Evolutionary conservation across 1,140 invertebrate species (phyloP).

Genomic region (Propsilocerus akamusi): DNA sequence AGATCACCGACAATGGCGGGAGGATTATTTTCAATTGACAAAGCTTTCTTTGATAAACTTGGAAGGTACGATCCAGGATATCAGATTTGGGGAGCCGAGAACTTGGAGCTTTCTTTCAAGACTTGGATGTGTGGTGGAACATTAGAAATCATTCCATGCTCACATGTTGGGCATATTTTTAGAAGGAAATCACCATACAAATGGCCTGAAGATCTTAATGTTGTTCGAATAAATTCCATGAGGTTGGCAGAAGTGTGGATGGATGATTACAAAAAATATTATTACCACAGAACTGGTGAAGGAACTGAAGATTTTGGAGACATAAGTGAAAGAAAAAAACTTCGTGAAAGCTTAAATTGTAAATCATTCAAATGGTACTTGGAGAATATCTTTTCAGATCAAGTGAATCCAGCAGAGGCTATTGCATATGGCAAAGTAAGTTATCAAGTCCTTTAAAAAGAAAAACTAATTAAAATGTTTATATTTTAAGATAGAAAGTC

Average conservation of each 20-base stretch:
- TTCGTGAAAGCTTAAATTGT: conserved; percentile 66
- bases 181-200: conserved; percentile 78
- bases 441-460: conserved; percentile 1
- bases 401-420: conserved; percentile 91
- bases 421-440: conserved; percentile 89
- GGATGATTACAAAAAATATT: conserved; percentile 96
- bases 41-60: conserved; percentile 76
- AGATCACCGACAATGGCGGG: conserved; percentile 88
- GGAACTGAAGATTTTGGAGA: conserved; percentile 94
- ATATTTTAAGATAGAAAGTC: too few relatives aligned
- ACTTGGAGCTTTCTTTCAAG: conserved; percentile 94
- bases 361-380: conserved; percentile 97
- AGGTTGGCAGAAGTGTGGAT: conserved; percentile 80
- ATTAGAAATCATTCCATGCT: conserved; percentile 94
- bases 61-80: conserved; percentile 97
- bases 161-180: conserved; percentile 97
- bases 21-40: conserved; percentile 45
- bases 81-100: conserved; percentile 99
- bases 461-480: conserved; percentile 6
- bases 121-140: conserved; percentile 75
- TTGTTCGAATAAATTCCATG: conserved; percentile 88
- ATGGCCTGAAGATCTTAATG: conserved; percentile 87
- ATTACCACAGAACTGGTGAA: conserved; percentile 92
- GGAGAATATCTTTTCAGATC: conserved; percentile 92
- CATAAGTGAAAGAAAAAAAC: conserved; percentile 52